Evolutionary conservation across 2,888 invertebrate species (phyloP), one percentile per base, ranked within the genome.

Genomic region (Scaptomyza caliginosa): DNA sequence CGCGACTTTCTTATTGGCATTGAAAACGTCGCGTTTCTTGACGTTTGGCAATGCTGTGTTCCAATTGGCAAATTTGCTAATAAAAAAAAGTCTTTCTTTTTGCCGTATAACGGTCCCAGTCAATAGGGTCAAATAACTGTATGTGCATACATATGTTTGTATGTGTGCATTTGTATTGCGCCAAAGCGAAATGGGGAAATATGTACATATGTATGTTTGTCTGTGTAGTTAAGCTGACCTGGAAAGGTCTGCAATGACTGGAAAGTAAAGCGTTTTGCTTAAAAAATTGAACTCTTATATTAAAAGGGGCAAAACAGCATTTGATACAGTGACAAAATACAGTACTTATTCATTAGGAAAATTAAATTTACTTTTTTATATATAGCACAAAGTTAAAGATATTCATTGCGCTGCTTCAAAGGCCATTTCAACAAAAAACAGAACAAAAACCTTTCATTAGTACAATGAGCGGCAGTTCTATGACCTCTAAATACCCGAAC

Each of bases 1-100:
- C 77, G 84, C 77, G 80, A 72, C 75, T 81, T 80, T 81, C 81
- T 71, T 81, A 84, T 81, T 81, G 81, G 74, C 80, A 79, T 77
- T 77, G 77, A 68, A 77, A 74, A 79, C 48, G 59, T 49, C 48
- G 17, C 60, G 13, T 36, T 40, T 28, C 24, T 42, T 46, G 55
- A 66, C 66, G 40, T 23, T 48, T 70, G 56, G 36, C 52, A 23
- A 58, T 55, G 55, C 50, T 62, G 67, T 67, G 58, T 63, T 63
- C 71, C 71, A 72, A 72, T 71, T 62, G 67, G 34, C 58, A 67
- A 48, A 48, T 58, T 28, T 32, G 58, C 39, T 72, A 72, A 67
- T 59, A 43, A 72, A 67, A 43, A 72, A 67, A 59, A 52, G 39
- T 59, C 52, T 68, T 65, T 59, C 48, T 57, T 56, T 64, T 59